Evolutionary conservation across 1,140 invertebrate species (phyloP), one percentile per base, ranked within the genome.

Genomic region (Macrostomum lignano): DNA sequence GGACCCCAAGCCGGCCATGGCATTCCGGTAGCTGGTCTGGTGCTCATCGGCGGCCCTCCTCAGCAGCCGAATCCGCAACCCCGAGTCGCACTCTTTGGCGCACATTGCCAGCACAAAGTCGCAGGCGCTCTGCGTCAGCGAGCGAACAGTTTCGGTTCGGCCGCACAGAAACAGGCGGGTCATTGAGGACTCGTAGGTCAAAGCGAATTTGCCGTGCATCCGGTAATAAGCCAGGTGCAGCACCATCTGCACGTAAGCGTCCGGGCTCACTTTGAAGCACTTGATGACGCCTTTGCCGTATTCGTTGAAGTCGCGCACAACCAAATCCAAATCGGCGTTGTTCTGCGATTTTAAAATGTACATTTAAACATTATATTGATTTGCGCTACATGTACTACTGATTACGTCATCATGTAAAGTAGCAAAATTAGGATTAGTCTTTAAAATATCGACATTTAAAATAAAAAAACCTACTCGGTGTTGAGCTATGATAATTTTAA

Each of bases 141-240:
- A 79, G 37, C 86, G 64, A 0, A 94, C 84, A 6, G 88, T 94
- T 64, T 94, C 86, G 0, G 86, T 94, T 41, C 86, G 67, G 2
- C 86, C 86, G 64, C 94, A 86, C 36, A 78, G 67, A 61, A 71
- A 96, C 17, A 94, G 60, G 38, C 86, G 66, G 0, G 86, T 94
- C 84, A 94, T 94, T 7, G 81, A 88, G 0, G 88, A 84, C 60
- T 96, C 86, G 50, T 94, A 96, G 0, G 86, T 94, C 0, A 72
- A 70, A 29, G 67, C 71, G 5, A 73, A 69, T 35, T 64, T 60
- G 13, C 65, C 62, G 47, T 82, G 70, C 51, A 67, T 67, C 41
- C 66, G 62, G 52, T 69, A 86, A 53, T 94, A 94, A 4, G 84
- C 75, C 32, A 93, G 56, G 51, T 94, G 84, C 2, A 94, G 60